Percentiles rank a stretch among this genome's conserved stretches.
Conservation (phyloP, 2,113 vertebrate genomes). For the Orientallactaga bullata region DNA sequence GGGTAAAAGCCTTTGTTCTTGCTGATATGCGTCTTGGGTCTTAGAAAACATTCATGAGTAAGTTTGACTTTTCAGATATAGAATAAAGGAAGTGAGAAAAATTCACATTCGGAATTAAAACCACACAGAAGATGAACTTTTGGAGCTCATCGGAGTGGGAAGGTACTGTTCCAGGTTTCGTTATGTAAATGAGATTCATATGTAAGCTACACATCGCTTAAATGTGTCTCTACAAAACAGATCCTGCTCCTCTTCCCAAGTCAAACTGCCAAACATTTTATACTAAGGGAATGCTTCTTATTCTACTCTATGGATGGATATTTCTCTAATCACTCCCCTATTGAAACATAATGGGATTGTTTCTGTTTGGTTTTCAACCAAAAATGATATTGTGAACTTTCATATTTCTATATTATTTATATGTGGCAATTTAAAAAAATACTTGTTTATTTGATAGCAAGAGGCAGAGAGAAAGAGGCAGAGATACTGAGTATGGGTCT, state of each 20-base stretch:
- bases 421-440: background rate
- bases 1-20: background rate
- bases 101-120: constrained; percentile 9
- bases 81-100: constrained; percentile 30
- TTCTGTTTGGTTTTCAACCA: constrained; percentile 16
- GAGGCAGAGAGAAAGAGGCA: no score
- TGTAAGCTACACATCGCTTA: background rate
- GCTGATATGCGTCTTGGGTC: background rate
- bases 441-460: no score
- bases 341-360: background rate
- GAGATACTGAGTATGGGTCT: no score
- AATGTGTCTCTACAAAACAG: background rate
- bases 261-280: background rate
- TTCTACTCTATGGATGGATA: background rate
- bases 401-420: background rate
- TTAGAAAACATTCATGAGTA: background rate
- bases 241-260: background rate
- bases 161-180: background rate
- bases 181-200: background rate
- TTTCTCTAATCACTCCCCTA: background rate
- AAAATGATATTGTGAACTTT: background rate
- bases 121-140: background rate
- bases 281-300: background rate
- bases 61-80: background rate
- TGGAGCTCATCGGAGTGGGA: background rate